Evolutionary conservation across 2,888 invertebrate species (phyloP), one percentile per base, ranked within the genome.

Genomic region (Lepetodrilus schrolli): DNA sequence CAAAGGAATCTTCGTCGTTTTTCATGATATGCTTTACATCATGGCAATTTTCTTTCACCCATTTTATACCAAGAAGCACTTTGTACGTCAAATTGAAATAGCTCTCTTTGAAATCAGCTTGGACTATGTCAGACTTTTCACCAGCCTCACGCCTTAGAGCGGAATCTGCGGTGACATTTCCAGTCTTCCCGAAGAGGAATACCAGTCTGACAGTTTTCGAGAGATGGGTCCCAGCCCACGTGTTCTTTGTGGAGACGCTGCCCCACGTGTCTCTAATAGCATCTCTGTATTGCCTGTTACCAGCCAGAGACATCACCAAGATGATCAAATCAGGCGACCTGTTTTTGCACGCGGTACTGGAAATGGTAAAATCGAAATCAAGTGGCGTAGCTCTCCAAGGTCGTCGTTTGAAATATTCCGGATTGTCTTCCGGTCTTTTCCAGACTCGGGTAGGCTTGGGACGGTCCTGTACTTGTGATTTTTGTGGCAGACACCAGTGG

Each of bases 61-160:
- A 88, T 75, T 87, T 72, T 17, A 80, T 72, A 7, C 86, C 88
- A 84, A 85, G 84, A 17, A 89, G 80, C 51, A 85, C 85, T 73
- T 88, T 88, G 73, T 86, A 86, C 0, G 87, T 88, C 20, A 88
- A 78, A 76, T 88, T 88, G 4, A 84, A 75, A 66, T 88, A 88
- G 21, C 81, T 81, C 73, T 88, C 88, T 0, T 83, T 20, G 71
- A 89, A 88, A 72, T 83, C 75, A n/a, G 70, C 74, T 66, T 75
- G 77, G 1, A 82, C 74, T 21, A 81, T 76, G 66, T 81, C 82
- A n/a, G 58, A 26, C 48, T 78, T 77, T 37, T 26, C 38, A 58
- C 77, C 78, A n/a, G 76, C 66, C 66, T 77, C 65, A 8, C 66
- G 23, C 38, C 49, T 58, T 13, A 68, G 20, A 47, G 73, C 38